Percentiles rank a stretch among this genome's conserved stretches.
These are phyloP conservation scores for Nomada hirtipes DNA, from an alignment of 2,888 invertebrate genomes.

Conservation along the genomic window DNA sequence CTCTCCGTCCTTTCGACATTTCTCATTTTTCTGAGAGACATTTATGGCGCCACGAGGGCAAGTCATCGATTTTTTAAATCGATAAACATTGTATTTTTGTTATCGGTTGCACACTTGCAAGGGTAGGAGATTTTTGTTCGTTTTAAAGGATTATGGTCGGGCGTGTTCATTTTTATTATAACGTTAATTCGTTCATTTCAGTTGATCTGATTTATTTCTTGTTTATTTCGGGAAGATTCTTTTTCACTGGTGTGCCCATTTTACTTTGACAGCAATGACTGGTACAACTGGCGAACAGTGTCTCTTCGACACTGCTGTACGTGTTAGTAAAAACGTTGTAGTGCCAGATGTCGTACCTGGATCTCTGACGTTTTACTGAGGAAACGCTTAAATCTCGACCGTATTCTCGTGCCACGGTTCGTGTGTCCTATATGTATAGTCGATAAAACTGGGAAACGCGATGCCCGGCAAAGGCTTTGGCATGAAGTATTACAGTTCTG, in stretches of 20 bases:
- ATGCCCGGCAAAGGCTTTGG: not conserved
- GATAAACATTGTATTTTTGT: no score
- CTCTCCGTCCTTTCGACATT: not conserved
- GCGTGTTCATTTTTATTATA: no score
- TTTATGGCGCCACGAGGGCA: no score
- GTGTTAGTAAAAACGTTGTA: conserved; percentile 16
- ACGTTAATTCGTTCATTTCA: no score
- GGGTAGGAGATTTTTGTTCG: no score
- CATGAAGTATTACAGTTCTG: not conserved
- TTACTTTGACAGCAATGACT: no score
- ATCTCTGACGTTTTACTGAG: not conserved
- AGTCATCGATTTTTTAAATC: no score
- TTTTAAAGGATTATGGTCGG: no score
- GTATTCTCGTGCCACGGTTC: not conserved
- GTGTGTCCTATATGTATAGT: not conserved
- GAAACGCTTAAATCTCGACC: conserved; percentile 10
- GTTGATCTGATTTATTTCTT: no score
- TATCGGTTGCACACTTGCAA: no score
- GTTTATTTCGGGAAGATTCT: no score
- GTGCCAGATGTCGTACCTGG: conserved; percentile 22
- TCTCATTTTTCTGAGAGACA: not conserved
- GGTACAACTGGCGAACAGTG: not conserved
- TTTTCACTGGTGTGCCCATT: no score
- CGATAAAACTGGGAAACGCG: conserved; percentile 13
- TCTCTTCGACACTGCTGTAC: not conserved